phyloP scores from a whole-genome alignment of 2,797 vertebrate genomes.

The Anniella stebbinsi region DNA sequence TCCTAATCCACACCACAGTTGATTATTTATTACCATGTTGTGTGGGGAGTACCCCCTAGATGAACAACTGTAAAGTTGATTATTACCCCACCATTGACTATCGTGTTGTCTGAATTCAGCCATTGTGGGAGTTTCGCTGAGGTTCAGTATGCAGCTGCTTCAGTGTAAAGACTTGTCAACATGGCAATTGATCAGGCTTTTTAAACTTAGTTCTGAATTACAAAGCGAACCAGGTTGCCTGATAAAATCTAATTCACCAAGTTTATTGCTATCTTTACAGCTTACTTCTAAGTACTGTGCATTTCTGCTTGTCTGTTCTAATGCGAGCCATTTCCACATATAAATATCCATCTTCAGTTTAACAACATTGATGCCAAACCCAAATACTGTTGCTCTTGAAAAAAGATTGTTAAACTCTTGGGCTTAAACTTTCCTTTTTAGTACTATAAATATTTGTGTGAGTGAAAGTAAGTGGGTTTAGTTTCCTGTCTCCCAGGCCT shows the following conservation, averaged over 20 bases:
- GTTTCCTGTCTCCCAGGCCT: background rate
- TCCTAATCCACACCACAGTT: no score
- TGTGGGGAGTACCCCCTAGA: no score
- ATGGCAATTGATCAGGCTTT: background rate
- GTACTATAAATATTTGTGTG: constrained; percentile 8
- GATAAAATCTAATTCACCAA: constrained; percentile 5
- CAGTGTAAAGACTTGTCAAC: background rate
- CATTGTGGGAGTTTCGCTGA: background rate
- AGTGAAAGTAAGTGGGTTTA: constrained; percentile 20
- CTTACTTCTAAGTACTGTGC: background rate
- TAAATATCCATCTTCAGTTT: background rate
- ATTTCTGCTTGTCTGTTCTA: background rate
- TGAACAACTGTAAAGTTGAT: no score
- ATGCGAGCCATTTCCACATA: background rate
- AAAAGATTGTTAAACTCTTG: background rate
- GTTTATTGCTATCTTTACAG: constrained; percentile 15
- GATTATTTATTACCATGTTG: no score
- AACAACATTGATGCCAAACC: background rate
- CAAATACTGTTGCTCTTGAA: constrained; percentile 19
- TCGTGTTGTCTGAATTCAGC: no score
- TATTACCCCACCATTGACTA: no score
- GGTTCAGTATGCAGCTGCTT: background rate
- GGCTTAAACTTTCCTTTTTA: background rate
- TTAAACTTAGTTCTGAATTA: background rate
- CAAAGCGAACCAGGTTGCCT: background rate